phyloP scores from a whole-genome alignment of 2,797 vertebrate species.

The Muscicapa comitata region DNA sequence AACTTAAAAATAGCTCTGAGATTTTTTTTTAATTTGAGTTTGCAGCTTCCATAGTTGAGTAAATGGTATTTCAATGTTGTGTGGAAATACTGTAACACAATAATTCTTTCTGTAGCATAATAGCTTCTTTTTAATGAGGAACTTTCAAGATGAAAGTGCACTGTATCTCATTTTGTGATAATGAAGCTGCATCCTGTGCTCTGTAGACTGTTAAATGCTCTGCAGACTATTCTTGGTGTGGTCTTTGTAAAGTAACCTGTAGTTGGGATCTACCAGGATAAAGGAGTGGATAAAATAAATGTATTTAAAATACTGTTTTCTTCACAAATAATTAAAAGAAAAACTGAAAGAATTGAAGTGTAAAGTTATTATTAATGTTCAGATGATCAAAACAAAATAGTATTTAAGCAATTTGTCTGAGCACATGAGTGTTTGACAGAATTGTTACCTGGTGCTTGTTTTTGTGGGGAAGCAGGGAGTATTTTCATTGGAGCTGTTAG shows the following conservation, averaged over 20 bases:
- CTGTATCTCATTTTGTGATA: fast-evolving
- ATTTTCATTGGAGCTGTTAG: neutral
- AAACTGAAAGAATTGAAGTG: neutral
- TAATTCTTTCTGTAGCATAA: neutral
- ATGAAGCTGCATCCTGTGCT: neutral
- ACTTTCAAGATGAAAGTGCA: neutral
- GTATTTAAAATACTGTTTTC: neutral
- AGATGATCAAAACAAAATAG: neutral
- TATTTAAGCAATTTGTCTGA: neutral
- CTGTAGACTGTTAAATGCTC: neutral
- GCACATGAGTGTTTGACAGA: neutral
- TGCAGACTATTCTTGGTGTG: neutral
- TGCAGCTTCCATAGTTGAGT: neutral
- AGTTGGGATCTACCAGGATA: neutral
- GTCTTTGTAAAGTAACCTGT: neutral
- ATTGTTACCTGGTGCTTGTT: neutral
- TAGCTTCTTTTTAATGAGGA: neutral
- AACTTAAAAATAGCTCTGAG: neutral
- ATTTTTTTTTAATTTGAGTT: neutral
- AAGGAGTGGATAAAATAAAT: neutral
- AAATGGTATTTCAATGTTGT: neutral
- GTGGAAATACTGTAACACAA: neutral
- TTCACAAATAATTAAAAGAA: neutral
- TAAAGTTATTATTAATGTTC: neutral
- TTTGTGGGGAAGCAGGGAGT: neutral